Percentiles rank a stretch among this genome's conserved stretches.
phyloP scores from a whole-genome alignment of 2,797 vertebrate species.

The Mergus octosetaceus region DNA sequence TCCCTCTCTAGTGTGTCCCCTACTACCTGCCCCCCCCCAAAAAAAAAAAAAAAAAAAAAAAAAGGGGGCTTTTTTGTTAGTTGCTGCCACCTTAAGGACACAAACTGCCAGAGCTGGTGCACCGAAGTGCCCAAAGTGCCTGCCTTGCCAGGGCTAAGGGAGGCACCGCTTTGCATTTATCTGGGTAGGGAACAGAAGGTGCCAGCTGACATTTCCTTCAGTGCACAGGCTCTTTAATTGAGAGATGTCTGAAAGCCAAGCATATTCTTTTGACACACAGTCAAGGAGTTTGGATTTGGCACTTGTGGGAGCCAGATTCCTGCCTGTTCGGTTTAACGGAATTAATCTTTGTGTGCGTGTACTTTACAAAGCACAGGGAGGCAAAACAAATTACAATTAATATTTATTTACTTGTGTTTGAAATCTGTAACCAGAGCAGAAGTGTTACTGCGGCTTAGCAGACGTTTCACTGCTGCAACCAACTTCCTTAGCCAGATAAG shows the following conservation, averaged over 20 bases:
- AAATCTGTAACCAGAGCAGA: neutral
- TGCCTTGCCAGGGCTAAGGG: neutral
- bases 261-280: neutral
- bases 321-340: neutral
- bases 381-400: neutral
- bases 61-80: neutral
- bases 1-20: neutral
- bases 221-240: neutral
- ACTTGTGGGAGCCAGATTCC: neutral
- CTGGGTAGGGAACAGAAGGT: neutral
- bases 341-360: neutral
- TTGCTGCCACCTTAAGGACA: slow-evolving; percentile 62
- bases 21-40: fast-evolving
- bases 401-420: slow-evolving; percentile 4
- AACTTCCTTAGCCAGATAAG: neutral
- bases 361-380: neutral
- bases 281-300: neutral
- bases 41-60: neutral
- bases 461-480: neutral
- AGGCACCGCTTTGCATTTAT: neutral
- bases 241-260: neutral
- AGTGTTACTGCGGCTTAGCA: neutral
- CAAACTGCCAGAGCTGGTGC: neutral
- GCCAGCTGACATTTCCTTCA: neutral
- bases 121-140: neutral